Conservation (phyloP, 2,113 vertebrate species). For the Sinosuthora webbiana region DNA sequence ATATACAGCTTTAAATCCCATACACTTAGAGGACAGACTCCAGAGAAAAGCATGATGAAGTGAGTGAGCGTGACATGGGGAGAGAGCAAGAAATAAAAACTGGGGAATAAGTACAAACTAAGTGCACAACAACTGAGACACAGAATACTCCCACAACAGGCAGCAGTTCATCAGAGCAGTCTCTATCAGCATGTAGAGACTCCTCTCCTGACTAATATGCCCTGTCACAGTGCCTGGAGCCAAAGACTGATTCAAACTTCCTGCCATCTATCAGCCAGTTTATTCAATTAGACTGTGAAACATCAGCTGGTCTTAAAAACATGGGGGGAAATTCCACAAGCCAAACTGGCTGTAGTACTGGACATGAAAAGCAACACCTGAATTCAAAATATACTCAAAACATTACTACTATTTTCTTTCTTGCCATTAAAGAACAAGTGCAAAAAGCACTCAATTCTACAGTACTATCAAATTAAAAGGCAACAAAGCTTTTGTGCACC, state of each 20-base stretch:
- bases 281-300: background rate
- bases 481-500: background rate
- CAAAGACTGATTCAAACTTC: background rate
- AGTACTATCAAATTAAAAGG: background rate
- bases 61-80: background rate
- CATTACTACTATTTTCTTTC: background rate
- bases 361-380: background rate
- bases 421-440: background rate
- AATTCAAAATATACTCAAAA: background rate
- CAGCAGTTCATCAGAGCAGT: background rate
- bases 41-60: background rate
- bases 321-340: background rate
- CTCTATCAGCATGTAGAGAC: background rate
- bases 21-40: background rate
- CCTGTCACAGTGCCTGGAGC: background rate
- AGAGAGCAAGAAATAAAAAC: background rate
- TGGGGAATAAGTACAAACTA: background rate
- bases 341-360: background rate
- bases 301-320: background rate
- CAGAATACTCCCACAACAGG: background rate
- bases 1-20: background rate
- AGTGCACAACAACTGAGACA: background rate
- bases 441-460: background rate
- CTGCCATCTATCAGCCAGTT: background rate
- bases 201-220: background rate